Evolutionary conservation across 2,888 invertebrate genomes (phyloP), one percentile per base, ranked within the genome.

Genomic region (Lepidochrysops patricia): DNA sequence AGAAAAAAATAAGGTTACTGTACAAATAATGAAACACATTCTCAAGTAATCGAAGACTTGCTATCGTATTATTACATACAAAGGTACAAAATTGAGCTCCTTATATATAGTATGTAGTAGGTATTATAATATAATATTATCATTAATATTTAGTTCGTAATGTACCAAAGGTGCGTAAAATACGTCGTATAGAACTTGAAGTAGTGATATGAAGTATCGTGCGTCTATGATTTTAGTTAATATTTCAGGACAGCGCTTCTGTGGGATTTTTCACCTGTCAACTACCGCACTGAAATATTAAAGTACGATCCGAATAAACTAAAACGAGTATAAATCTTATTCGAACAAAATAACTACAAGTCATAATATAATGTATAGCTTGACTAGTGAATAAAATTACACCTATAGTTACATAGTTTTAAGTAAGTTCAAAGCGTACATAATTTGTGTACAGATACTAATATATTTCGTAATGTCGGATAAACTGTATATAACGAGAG

Each of bases 351-450:
- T 76, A 77, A 73, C 72, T 72, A 72, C 72, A 72, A 72, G 70
- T 68, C 62, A 76, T 73, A 73, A 75, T 74, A 77, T 77, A 76
- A 78, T 76, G 76, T 77, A 79, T 77, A 81, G 74, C 77, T 78
- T 87, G 87, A 87, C 87, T 87, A 87, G 87, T 80, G 78, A 81
- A 82, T 84, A 80, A 81, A 80, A 81, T 80, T 80, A 82, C 73
- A 74, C 73, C 76, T 78, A 80, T 72, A 43, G 43, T 43, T 43
- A 72, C 74, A 77, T 75, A 77, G 77, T 77, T 67, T 82, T 80
- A 82, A 83, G 79, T 83, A 81, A 80, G 19, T 19, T 72, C 70
- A 79, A 77, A 80, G 77, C 78, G 74, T 76, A 71, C 68, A 69
- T 72, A 74, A 43, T 3, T 68, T 68, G 70, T 67, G 67, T 54